phyloP scores from a whole-genome alignment of 1,140 invertebrate genomes.

The Diorhabda sublineata region DNA sequence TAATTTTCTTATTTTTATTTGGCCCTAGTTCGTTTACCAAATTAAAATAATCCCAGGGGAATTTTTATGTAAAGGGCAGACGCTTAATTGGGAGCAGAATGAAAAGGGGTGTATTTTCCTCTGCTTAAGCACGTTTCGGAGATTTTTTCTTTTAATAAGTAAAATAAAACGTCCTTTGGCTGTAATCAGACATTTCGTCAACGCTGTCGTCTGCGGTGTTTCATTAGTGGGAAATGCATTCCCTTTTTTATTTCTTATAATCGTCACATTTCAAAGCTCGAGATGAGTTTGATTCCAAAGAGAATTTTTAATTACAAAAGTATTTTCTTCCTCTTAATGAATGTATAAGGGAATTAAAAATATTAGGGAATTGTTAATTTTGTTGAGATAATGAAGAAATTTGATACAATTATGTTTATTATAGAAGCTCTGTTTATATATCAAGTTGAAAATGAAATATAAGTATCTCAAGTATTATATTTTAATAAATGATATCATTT shows the following conservation, averaged over 20 bases:
- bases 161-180: conserved; percentile 2
- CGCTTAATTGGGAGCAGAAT: background rate
- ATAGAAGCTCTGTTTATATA: too few species aligned
- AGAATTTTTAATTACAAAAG: background rate
- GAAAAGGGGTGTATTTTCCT: conserved; percentile 2
- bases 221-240: conserved; percentile 2
- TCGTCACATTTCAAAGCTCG: background rate
- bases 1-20: conserved; percentile 10
- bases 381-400: too few species aligned
- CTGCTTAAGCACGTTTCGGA: background rate
- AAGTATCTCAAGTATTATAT: too few species aligned
- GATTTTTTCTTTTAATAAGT: conserved; percentile 3
- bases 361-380: too few species aligned
- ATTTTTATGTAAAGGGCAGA: background rate
- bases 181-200: conserved; percentile 2
- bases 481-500: too few species aligned
- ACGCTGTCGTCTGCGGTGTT: background rate
- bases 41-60: conserved; percentile 12
- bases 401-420: too few species aligned
- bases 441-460: too few species aligned
- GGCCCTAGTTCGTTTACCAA: background rate
- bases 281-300: background rate
- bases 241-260: conserved; percentile 1
- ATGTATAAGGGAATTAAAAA: too few species aligned
- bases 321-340: too few species aligned